These are phyloP conservation scores for Papilio polytes DNA, from an alignment of 1,140 invertebrate species.

Conservation along the genomic window DNA sequence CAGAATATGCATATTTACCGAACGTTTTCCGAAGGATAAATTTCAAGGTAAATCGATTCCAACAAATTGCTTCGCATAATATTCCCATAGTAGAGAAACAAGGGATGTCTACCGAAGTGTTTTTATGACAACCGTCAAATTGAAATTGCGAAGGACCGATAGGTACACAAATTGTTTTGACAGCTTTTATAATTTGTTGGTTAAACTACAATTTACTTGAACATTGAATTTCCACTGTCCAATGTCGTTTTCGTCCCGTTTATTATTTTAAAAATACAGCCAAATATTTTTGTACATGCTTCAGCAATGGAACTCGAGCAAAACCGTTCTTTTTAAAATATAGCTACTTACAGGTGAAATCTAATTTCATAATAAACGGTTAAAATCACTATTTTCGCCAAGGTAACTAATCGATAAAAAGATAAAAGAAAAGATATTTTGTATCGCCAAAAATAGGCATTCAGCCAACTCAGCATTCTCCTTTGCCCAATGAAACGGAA, in stretches of 20 bases:
- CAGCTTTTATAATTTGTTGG: not conserved
- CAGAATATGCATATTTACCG: not conserved
- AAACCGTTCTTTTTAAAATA: too few species aligned
- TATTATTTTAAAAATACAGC: not conserved
- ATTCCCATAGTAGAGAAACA: slow-evolving; percentile 5
- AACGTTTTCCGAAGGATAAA: slow-evolving; percentile 16
- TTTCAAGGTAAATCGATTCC: slow-evolving; percentile 13
- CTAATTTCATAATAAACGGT: too few species aligned
- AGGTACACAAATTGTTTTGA: slow-evolving; percentile 16
- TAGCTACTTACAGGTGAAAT: too few species aligned
- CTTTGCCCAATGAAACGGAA: slow-evolving; percentile 16
- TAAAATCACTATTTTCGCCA: too few species aligned
- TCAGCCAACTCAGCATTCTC: not conserved
- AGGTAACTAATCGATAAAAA: not conserved
- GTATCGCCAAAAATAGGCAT: not conserved
- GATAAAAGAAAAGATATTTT: not conserved
- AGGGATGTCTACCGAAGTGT: slow-evolving; percentile 2
- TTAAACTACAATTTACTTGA: slow-evolving; percentile 2
- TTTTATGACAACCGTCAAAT: slow-evolving; percentile 26
- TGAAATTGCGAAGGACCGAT: not conserved
- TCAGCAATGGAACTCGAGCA: too few species aligned
- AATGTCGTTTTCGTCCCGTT: not conserved
- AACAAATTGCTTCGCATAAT: slow-evolving; percentile 16
- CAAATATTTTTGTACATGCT: too few species aligned
- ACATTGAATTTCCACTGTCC: not conserved